A percentile compares a stretch with the other conserved stretches of the same genome.
Conservation (phyloP, 2,888 invertebrate species). For the Heterodera filipjevi region DNA sequence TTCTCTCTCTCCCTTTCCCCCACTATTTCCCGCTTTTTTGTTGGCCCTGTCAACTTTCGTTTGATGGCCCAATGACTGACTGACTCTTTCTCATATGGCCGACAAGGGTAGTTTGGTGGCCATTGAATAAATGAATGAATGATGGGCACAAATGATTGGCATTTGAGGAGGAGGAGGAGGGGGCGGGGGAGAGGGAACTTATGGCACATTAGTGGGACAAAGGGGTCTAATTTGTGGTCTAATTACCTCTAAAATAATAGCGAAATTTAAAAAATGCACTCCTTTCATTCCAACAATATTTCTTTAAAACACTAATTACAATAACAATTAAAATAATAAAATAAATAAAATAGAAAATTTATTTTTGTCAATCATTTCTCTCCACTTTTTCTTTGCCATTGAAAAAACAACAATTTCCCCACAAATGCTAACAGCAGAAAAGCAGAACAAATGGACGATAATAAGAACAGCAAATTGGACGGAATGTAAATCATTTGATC, state of each 20-base stretch:
- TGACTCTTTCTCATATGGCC: neutral
- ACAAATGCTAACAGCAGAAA: neutral
- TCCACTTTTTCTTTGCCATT: too few relatives aligned
- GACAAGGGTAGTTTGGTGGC: neutral
- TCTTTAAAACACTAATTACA: too few relatives aligned
- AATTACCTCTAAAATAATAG: neutral
- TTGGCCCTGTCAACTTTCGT: neutral
- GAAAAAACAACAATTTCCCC: neutral
- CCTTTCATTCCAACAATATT: too few relatives aligned
- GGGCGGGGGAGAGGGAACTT: too few relatives aligned
- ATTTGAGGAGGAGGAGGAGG: too few relatives aligned
- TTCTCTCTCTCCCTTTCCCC: neutral
- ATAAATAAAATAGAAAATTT: too few relatives aligned
- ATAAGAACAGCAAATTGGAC: neutral
- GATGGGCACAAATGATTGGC: neutral
- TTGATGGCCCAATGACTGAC: neutral
- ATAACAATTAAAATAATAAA: too few relatives aligned
- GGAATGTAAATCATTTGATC: neutral
- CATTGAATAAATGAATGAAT: neutral
- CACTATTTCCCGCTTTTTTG: too few relatives aligned
- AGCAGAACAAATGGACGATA: neutral
- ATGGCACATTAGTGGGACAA: neutral
- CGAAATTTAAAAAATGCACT: neutral
- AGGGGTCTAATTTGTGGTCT: neutral
- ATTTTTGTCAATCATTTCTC: too few relatives aligned